phyloP scores from a whole-genome alignment of 1,140 invertebrate species.

The Maniola jurtina region DNA sequence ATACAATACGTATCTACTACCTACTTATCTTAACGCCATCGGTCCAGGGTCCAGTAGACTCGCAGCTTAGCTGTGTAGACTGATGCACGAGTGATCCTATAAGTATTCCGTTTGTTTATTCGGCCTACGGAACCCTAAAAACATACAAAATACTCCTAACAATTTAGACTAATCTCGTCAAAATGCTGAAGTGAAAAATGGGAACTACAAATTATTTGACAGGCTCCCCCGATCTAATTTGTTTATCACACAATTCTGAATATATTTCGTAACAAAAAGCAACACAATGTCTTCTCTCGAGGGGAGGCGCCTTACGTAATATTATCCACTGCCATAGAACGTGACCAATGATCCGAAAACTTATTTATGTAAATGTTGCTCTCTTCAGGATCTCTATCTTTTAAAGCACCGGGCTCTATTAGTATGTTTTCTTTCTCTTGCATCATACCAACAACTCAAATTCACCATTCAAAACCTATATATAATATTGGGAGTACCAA shows the following conservation, averaged over 20 bases:
- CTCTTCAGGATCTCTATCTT: too few relatives aligned
- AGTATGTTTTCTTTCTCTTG: too few relatives aligned
- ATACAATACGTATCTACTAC: too few relatives aligned
- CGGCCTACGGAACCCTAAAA: background rate
- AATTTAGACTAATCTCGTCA: slow-evolving; percentile 8
- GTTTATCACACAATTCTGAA: slow-evolving; percentile 25
- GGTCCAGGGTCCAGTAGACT: too few relatives aligned
- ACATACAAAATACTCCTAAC: background rate
- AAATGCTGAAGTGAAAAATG: slow-evolving; percentile 12
- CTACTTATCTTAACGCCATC: too few relatives aligned
- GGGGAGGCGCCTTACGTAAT: background rate
- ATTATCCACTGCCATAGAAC: background rate
- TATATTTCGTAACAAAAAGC: background rate
- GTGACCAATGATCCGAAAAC: background rate
- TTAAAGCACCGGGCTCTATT: too few relatives aligned
- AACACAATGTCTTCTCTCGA: background rate
- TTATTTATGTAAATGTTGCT: background rate
- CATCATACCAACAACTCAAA: too few relatives aligned
- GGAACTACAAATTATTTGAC: slow-evolving; percentile 22
- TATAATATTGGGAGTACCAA: too few relatives aligned
- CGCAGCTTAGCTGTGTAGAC: background rate
- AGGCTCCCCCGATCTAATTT: slow-evolving; percentile 22
- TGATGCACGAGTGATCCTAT: background rate
- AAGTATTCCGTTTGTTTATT: background rate
- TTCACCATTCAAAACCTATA: too few relatives aligned